Conservation (phyloP, 2,113 vertebrate species). For the Petrocephalus microphthalmus region DNA sequence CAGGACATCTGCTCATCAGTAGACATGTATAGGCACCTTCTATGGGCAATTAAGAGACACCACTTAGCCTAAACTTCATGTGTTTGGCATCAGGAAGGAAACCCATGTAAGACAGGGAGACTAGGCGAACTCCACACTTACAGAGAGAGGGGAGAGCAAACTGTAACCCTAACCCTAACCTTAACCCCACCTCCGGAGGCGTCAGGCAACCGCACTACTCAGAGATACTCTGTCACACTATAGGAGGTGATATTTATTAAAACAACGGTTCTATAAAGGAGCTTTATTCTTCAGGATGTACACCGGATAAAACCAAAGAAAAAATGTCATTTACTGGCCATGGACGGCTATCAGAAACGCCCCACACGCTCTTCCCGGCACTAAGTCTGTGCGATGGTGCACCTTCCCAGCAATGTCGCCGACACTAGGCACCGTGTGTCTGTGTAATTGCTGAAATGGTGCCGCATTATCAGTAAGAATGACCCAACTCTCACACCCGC, state of each 20-base stretch:
- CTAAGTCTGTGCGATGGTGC: background rate
- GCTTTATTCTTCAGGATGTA: background rate
- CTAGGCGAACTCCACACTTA: background rate
- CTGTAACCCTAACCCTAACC: background rate
- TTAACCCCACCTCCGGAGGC: background rate
- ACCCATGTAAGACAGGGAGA: background rate
- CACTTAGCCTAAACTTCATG: background rate
- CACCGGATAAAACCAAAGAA: background rate
- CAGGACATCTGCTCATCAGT: background rate
- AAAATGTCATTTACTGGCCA: background rate
- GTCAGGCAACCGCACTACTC: background rate
- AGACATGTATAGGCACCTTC: background rate
- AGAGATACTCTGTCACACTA: background rate
- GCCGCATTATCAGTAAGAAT: constrained; percentile 42
- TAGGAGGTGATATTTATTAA: background rate
- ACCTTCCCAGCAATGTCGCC: background rate
- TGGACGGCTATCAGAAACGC: background rate
- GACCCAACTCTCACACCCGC: constrained; percentile 42
- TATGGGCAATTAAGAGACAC: background rate
- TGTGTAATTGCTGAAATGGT: constrained; percentile 29
- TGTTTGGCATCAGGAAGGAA: background rate
- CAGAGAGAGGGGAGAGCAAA: background rate
- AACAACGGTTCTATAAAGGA: background rate
- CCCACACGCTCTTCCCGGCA: background rate
- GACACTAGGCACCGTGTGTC: background rate